phyloP scores from a whole-genome alignment of 2,888 invertebrate species.

The Deladenus siricidicola region DNA sequence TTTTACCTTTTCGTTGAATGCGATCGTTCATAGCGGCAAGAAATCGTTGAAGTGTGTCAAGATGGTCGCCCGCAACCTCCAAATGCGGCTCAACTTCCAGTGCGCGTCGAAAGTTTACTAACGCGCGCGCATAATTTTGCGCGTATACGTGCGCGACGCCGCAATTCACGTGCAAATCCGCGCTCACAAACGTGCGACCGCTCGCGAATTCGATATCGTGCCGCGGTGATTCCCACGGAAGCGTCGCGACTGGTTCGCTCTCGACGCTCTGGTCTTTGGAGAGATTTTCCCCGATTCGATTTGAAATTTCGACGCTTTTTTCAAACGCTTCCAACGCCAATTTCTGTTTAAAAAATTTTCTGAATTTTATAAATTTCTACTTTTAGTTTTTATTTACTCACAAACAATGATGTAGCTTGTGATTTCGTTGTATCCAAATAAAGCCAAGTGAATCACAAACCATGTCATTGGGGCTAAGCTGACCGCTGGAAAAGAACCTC shows the following conservation, averaged over 20 bases:
- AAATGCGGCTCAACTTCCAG: constrained; percentile 20
- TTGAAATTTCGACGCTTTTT: too few relatives aligned
- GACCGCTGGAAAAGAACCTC: constrained; percentile 11
- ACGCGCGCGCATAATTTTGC: constrained; percentile 14
- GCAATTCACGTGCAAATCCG: constrained; percentile 20
- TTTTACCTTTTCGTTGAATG: neutral
- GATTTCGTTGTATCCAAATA: neutral
- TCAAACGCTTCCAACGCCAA: constrained; percentile 12
- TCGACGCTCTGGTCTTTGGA: too few relatives aligned
- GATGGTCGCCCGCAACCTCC: constrained; percentile 6
- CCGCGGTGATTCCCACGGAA: too few relatives aligned
- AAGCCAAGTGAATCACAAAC: neutral
- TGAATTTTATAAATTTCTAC: too few relatives aligned
- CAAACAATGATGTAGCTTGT: too few relatives aligned
- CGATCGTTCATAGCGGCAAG: neutral
- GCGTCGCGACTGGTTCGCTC: constrained; percentile 2
- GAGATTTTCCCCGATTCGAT: too few relatives aligned
- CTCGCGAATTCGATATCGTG: too few relatives aligned
- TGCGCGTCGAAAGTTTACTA: constrained; percentile 13
- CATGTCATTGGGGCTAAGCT: constrained; percentile 9
- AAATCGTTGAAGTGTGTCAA: constrained; percentile 9
- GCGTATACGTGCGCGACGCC: constrained; percentile 10
- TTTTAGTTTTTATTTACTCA: too few relatives aligned
- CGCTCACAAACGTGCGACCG: constrained; percentile 17
- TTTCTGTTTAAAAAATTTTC: neutral